Percentiles rank a stretch among this genome's conserved stretches.
Evolutionary conservation across 2,113 vertebrate genomes (phyloP).

Genomic region (Actenoides lindsayi): DNA sequence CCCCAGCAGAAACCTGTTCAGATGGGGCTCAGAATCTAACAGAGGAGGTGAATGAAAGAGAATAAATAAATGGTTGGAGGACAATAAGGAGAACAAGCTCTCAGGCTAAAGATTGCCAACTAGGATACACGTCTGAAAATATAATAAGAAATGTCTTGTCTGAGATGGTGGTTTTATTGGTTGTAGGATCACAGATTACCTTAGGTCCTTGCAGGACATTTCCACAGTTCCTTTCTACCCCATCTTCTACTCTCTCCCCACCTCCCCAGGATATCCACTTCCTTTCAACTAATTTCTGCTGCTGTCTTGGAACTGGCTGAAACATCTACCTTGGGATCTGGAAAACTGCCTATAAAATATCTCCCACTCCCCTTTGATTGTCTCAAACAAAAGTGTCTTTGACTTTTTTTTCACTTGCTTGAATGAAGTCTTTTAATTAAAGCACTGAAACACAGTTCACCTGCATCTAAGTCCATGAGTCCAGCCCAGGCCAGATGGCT

Average conservation of each 20-base stretch:
- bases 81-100: not conserved
- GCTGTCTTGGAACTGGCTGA: not conserved
- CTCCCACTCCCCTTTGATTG: fast-evolving
- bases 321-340: not conserved
- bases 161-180: not conserved
- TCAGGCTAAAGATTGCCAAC: not conserved
- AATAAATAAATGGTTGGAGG: not conserved
- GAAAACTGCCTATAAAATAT: not conserved
- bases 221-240: not conserved
- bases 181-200: not conserved
- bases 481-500: not conserved
- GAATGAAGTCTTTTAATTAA: not conserved
- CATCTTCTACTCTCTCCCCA: not conserved
- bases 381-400: not conserved
- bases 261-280: not conserved
- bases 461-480: not conserved
- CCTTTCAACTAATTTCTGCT: not conserved
- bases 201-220: not conserved
- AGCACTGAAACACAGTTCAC: not conserved
- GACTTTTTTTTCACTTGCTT: not conserved
- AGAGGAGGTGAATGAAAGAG: not conserved
- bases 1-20: not conserved
- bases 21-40: not conserved
- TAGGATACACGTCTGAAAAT: not conserved
- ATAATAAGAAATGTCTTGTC: not conserved